Conservation (phyloP, 2,113 vertebrate genomes). For the Anhinga rufa region DNA sequence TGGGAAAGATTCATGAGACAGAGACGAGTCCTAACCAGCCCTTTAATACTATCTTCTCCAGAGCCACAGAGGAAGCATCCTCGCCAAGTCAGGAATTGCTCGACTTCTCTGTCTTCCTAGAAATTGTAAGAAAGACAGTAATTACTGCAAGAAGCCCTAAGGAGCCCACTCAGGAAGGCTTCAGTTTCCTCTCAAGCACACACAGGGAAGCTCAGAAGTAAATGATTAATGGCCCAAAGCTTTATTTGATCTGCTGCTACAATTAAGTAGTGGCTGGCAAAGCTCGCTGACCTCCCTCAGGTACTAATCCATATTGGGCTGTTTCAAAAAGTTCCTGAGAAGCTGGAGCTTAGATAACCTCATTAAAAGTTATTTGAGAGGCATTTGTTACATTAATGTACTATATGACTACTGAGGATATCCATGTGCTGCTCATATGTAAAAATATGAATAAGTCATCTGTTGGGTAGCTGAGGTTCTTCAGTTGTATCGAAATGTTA, state of each 20-base stretch:
- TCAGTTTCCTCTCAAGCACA: conserved; percentile 1
- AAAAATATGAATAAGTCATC: background rate
- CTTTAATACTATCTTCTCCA: background rate
- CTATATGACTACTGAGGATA: background rate
- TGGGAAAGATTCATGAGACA: background rate
- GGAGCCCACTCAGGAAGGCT: background rate
- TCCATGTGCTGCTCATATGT: background rate
- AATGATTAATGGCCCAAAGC: conserved; percentile 35
- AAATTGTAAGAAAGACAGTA: background rate
- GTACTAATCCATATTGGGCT: background rate
- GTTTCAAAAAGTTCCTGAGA: background rate
- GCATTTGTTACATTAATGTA: background rate
- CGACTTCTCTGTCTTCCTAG: background rate
- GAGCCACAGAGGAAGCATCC: background rate
- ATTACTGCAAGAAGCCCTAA: background rate
- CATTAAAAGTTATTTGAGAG: conserved; percentile 2
- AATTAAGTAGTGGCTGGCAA: background rate
- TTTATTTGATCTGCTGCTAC: background rate
- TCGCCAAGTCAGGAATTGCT: background rate
- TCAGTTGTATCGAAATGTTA: background rate
- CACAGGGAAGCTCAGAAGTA: conserved; percentile 2
- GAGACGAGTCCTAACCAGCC: background rate
- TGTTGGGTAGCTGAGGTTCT: background rate
- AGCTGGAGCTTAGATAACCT: background rate
- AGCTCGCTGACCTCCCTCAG: background rate